phyloP scores from a whole-genome alignment of 1,140 invertebrate species.

The Aphelenchoides avenae region DNA sequence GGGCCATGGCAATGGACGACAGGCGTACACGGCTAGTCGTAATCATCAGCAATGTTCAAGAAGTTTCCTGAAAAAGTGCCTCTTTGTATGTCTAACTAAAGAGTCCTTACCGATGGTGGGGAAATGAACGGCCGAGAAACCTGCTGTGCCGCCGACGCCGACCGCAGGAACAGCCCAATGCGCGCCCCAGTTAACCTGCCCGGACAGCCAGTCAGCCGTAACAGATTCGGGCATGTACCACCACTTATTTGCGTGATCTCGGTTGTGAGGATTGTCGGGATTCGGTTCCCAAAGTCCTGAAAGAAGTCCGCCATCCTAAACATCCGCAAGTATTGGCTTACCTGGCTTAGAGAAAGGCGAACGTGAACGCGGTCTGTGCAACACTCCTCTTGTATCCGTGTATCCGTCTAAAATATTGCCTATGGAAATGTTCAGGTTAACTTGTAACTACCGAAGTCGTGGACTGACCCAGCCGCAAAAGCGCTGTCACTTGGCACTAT shows the following conservation, averaged over 20 bases:
- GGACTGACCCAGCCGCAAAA: conserved; percentile 2
- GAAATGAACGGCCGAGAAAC: conserved; percentile 41
- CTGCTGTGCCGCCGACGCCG: conserved; percentile 45
- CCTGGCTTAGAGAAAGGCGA: conserved; percentile 44
- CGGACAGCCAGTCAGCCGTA: conserved; percentile 39
- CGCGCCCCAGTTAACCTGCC: conserved; percentile 36
- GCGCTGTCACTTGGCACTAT: conserved; percentile 9
- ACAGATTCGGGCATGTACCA: conserved; percentile 35
- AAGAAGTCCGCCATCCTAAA: too few species aligned
- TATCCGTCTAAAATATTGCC: too few species aligned
- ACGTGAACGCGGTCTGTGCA: conserved; percentile 19
- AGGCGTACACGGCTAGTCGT: too few species aligned
- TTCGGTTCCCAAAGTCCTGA: conserved; percentile 40
- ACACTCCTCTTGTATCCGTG: conserved; percentile 11
- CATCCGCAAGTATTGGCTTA: too few species aligned
- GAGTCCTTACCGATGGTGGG: too few species aligned
- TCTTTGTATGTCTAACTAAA: too few species aligned
- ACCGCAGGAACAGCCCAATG: conserved; percentile 49
- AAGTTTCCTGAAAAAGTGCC: too few species aligned
- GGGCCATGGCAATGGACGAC: too few species aligned
- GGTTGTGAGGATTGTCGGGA: conserved; percentile 37
- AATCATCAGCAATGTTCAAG: conserved; percentile 47
- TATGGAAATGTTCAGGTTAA: too few species aligned
- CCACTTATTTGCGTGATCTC: conserved; percentile 39
- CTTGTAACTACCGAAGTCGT: too few species aligned